Evolutionary conservation across 2,113 vertebrate genomes (phyloP).

Genomic region (Climacteris rufus): DNA sequence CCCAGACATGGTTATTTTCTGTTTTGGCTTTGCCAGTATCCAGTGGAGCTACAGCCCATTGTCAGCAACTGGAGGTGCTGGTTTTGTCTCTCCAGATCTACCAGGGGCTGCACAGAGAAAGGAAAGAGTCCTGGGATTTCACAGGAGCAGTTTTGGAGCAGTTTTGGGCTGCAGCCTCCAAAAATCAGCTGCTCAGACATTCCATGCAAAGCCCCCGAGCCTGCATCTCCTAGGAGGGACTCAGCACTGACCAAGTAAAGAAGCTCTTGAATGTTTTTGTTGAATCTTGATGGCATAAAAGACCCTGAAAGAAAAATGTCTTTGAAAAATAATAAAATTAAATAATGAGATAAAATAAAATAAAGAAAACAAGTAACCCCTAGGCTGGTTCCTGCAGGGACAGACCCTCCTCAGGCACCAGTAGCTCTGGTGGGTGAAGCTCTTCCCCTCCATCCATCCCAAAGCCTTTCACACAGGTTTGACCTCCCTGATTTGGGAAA

Average conservation of each 20-base stretch:
- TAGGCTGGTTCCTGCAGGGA: background rate
- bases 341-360: background rate
- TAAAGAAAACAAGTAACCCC: background rate
- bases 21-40: background rate
- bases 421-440: background rate
- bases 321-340: background rate
- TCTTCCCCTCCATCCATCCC: background rate
- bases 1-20: fast-evolving
- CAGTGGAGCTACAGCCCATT: background rate
- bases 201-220: background rate
- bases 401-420: background rate
- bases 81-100: background rate
- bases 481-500: background rate
- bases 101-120: background rate
- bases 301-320: background rate
- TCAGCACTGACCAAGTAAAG: background rate
- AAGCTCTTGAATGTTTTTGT: background rate
- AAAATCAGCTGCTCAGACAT: background rate
- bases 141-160: background rate
- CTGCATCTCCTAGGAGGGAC: background rate
- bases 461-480: background rate
- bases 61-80: background rate
- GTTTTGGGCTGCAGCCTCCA: background rate
- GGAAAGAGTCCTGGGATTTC: background rate
- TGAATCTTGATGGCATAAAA: background rate